A percentile compares a stretch with the other conserved stretches of the same genome.
Evolutionary conservation across 2,113 vertebrate genomes (phyloP).

Genomic region (Ceratotherium simum): DNA sequence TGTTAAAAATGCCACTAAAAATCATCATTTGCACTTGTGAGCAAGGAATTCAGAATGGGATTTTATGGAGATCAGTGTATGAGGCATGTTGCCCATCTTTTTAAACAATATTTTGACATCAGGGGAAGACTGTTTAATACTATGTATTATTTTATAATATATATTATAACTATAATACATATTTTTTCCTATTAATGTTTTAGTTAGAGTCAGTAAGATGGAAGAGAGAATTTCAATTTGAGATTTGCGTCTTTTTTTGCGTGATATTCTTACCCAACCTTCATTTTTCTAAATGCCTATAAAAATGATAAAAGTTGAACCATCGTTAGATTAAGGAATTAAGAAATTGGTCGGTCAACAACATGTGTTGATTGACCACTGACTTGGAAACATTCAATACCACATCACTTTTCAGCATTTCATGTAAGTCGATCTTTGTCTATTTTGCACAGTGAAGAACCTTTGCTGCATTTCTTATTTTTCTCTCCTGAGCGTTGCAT

Average conservation of each 20-base stretch:
- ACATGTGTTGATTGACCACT: neutral
- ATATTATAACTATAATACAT: neutral
- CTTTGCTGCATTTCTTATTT: neutral
- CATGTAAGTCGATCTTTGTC: neutral
- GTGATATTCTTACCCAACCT: neutral
- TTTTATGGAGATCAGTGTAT: neutral
- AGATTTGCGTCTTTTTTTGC: neutral
- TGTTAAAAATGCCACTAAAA: slow-evolving; percentile 56
- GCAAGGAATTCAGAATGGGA: neutral
- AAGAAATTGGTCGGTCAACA: neutral
- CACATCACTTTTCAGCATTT: neutral
- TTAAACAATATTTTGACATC: slow-evolving; percentile 2
- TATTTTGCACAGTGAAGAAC: neutral
- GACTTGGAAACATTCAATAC: neutral
- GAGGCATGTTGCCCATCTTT: neutral
- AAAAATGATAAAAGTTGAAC: neutral
- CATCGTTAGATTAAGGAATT: neutral
- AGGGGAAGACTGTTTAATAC: neutral
- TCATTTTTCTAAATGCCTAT: slow-evolving; percentile 8
- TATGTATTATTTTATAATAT: neutral
- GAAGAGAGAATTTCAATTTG: slow-evolving; percentile 12
- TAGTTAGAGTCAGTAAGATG: neutral
- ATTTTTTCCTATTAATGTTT: slow-evolving; percentile 32
- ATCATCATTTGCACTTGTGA: neutral
- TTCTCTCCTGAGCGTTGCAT: neutral